A percentile compares a stretch with the other conserved stretches of the same genome.
Conservation (phyloP, 2,113 vertebrate genomes). For the Oceanites oceanicus region DNA sequence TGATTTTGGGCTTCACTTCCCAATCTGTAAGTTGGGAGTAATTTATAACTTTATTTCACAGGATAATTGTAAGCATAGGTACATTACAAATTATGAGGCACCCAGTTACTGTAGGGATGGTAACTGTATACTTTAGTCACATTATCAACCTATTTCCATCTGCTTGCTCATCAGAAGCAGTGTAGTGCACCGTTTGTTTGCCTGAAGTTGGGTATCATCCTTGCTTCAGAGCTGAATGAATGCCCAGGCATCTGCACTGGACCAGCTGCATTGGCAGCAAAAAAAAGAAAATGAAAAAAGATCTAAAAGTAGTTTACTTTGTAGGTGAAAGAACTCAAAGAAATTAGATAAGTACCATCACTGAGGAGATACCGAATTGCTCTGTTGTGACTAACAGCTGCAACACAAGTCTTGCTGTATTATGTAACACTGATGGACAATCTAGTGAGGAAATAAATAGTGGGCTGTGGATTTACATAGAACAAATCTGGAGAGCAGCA, state of each 20-base stretch:
- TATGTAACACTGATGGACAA: neutral
- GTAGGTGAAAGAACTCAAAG: neutral
- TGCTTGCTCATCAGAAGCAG: slow-evolving; percentile 8
- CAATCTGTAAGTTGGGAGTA: neutral
- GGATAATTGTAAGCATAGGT: neutral
- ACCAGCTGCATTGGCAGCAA: slow-evolving; percentile 34
- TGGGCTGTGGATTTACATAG: neutral
- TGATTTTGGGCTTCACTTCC: neutral
- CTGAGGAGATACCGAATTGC: neutral
- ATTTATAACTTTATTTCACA: neutral
- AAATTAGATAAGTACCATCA: neutral
- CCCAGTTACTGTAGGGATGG: neutral
- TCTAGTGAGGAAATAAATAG: neutral
- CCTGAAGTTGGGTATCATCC: neutral
- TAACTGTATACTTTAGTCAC: neutral
- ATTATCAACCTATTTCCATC: neutral
- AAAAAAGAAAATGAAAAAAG: slow-evolving; percentile 3
- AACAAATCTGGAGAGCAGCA: neutral
- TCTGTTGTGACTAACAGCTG: neutral
- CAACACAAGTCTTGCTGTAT: neutral
- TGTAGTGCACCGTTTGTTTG: neutral
- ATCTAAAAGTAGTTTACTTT: slow-evolving; percentile 4
- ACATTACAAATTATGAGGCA: neutral
- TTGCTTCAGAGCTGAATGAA: neutral
- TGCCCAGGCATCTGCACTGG: neutral